Evolutionary conservation across 2,888 invertebrate genomes (phyloP).

Genomic region (Machimus atricapillus): DNA sequence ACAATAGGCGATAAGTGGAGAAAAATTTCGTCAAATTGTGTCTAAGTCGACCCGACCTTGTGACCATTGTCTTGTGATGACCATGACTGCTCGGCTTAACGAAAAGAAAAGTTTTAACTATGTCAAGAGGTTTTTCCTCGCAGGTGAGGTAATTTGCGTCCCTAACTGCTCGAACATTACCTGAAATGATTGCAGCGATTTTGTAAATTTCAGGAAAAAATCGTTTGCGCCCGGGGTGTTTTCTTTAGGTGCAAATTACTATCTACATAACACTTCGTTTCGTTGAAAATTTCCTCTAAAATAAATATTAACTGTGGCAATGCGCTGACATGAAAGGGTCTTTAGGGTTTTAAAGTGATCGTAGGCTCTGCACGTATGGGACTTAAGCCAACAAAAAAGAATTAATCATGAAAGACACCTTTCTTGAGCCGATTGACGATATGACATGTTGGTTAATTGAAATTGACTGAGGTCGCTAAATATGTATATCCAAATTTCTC

Average conservation of each 20-base stretch:
- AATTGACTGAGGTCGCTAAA: neutral
- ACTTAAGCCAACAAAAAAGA: neutral
- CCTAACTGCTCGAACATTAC: neutral
- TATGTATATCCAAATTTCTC: neutral
- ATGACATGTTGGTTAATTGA: neutral
- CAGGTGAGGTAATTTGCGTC: neutral
- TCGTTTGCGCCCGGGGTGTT: neutral
- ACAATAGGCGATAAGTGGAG: constrained; percentile 12
- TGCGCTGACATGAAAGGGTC: neutral
- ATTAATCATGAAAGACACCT: neutral
- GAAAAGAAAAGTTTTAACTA: constrained; percentile 21
- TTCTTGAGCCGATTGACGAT: neutral
- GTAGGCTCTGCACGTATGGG: neutral
- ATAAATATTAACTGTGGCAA: neutral
- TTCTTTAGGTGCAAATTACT: neutral
- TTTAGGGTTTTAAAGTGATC: neutral
- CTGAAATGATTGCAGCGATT: neutral
- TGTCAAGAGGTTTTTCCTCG: constrained; percentile 1
- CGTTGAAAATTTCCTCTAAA: neutral
- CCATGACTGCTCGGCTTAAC: constrained; percentile 7
- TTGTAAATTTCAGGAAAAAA: neutral
- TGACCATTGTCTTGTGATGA: constrained; percentile 18
- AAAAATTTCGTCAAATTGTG: constrained; percentile 5
- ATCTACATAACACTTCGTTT: neutral
- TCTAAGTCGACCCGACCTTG: neutral